Base-by-base conservation (phyloP, 1,140 invertebrate species). In the Harpegnathos saltator region DNA sequence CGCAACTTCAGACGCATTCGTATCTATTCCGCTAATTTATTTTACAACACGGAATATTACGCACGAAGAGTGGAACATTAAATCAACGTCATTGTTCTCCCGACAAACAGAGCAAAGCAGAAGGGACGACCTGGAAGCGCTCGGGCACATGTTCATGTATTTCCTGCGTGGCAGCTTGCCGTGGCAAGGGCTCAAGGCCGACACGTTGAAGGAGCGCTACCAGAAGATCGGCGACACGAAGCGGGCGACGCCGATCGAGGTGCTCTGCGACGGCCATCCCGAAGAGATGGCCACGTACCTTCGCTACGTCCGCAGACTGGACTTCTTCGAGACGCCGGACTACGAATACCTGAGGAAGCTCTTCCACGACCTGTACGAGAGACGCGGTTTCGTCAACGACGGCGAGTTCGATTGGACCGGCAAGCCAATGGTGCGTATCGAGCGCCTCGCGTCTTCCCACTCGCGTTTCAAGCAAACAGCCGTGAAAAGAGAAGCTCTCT, bases 141-240 rank as follows among this genome's bases (percentile, higher is more conserved):
- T 99, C 87, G 99, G 99, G 85, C 99, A 99, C 95, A 99, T 99
- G 99, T 99, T 99, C 95, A 99, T 99, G 99, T 99, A 99, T 96
- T 99, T 99, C 95, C 95, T 99, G 92, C 96, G 99, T 91, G 99
- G 99, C 88, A 99, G 98, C 92, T 96, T 99, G 94, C 99, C 99
- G 78, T 99, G 99, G 99, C 99, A 99, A 96, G 99, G 99, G 86
- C 96, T 99, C 90, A 99, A 99, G 96, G 99, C 99, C 86, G 99
- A 99, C 94, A 99, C 99, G 91, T 95, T 99, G 87, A 99, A 99
- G 95, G 99, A 99, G 95, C 96, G 99, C 93, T 99, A 99, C 95
- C 98, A 99, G 95, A 99, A 99, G 96, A 99, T 99, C 93, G 99
- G 99, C 87, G 99, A 99, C 94, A 99, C 99, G 83, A 99, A 99